Base-by-base conservation (phyloP, 2,888 invertebrate genomes). In the Vannuccia rotundouncinata region DNA sequence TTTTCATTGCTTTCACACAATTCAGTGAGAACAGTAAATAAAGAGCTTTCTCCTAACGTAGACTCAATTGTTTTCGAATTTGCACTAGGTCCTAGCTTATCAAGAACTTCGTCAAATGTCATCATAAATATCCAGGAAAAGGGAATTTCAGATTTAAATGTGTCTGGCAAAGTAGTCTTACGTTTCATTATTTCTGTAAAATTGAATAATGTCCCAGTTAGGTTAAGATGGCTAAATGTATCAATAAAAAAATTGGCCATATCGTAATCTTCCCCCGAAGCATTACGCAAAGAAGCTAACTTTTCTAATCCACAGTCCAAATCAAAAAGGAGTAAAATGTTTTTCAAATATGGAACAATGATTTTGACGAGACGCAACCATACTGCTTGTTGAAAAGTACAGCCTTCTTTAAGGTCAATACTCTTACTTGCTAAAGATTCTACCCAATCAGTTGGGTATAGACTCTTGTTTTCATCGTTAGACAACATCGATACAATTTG, bases 311-410 rank as follows among this genome's bases (percentile, higher is more conserved):
- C 22, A 66, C 22, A 5, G 25, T 66, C 66, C 66, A 66, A 66
- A 66, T 66, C 66, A 22, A 17, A 66, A 66, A 66, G 25, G 2
- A 66, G 2, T 22, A 66, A 22, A 13, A 66, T 5, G 2, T 66
- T 22, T 66, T 5, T 22, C 66, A 66, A 22, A 66, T 66, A 22
- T 5, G 66, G 66, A 5, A 66, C 66, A n/a, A 22, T 27, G 25
- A 27, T 22, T 66, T 66, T 66, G 66, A 66, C 25, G 66, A 66
- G 66, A 66, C 25, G 66, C 25, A 66, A 27, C 66, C 66, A 66
- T 22, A 66, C 66, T 22, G 66, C 25, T 22, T 66, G 66, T 27
- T 66, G 66, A 66, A 66, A 66, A 27, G 66, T 66, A 22, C 66
- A 66, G 10, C 66, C 66, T 66, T 66, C 66, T 22, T 66, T 66